phyloP scores from a whole-genome alignment of 2,888 invertebrate species.

The Chouioia cunea region DNA sequence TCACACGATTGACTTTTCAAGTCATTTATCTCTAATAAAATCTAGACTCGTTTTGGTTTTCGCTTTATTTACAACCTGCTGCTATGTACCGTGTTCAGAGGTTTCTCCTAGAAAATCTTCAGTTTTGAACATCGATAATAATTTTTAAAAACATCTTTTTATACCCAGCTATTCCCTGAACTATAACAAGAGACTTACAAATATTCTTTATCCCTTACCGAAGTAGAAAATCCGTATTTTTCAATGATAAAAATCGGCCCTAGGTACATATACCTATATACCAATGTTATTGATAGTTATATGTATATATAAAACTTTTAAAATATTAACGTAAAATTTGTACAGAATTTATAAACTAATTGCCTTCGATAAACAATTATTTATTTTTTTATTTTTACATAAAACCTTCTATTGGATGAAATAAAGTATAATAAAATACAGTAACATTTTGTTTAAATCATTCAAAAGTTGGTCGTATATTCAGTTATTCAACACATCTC shows the following conservation, averaged over 20 bases:
- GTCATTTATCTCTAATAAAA: constrained; percentile 26
- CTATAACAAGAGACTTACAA: constrained; percentile 48
- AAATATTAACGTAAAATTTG: constrained; percentile 41
- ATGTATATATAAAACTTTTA: constrained; percentile 21
- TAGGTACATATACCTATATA: constrained; percentile 37
- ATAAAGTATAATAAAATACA: constrained; percentile 18
- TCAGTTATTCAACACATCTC: background rate
- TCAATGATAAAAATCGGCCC: constrained; percentile 40
- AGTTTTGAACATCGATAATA: constrained; percentile 44
- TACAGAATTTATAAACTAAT: constrained; percentile 32
- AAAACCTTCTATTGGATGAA: constrained; percentile 6
- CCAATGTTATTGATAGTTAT: too few relatives aligned
- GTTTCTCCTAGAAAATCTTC: constrained; percentile 36
- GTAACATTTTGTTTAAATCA: constrained; percentile 15
- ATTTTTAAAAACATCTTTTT: constrained; percentile 44
- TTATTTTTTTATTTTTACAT: constrained; percentile 18
- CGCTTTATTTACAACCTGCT: constrained; percentile 47
- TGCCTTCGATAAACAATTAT: constrained; percentile 12
- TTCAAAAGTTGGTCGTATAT: constrained; percentile 12
- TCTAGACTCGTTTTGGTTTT: constrained; percentile 47
- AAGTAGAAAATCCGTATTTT: constrained; percentile 41
- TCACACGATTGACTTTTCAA: constrained; percentile 40
- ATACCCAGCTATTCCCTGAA: constrained; percentile 46
- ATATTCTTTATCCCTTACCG: constrained; percentile 41
- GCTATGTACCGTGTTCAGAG: constrained; percentile 26